Base-by-base conservation (phyloP, 2,888 invertebrate genomes). In the Morpho helenor region DNA sequence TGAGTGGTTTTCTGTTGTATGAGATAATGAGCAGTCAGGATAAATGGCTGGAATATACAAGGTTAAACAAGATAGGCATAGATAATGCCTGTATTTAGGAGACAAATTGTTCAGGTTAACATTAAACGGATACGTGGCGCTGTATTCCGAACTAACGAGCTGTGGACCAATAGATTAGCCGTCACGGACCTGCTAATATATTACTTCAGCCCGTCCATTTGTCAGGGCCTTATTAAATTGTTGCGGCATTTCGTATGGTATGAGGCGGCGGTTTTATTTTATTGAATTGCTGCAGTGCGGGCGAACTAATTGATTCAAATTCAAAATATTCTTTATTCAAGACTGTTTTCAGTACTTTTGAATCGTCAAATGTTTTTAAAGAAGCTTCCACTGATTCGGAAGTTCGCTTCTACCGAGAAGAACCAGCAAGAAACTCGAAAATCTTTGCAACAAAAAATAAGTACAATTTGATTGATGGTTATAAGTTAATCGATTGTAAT, bases 61-160 rank as follows among this genome's bases (percentile, higher is more conserved):
- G 31, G 31, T 31, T 31, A 31, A 31, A 31, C 31, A 31, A 31
- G 31, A 49, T 51, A 48, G 7, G 10, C 3, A 10, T 41, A 48
- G 47, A 23, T 47, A 54, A 48, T 54, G n/a, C n/a, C 42, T 9
- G 48, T 49, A 55, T 55, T 55, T 49, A 44, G 49, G 8, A 55
- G 44, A 55, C 49, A 55, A 55, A 55, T 49, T 42, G 44, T 39
- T 7, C 55, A 49, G 43, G 49, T 57, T 47, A 47, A 7, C 42
- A 22, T 49, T 51, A 52, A 57, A 57, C 56, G 57, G 57, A 59
- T 60, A 57, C 54, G 49, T 44, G 54, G 57, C 56, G 60, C 57
- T 62, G 62, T 60, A 57, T 60, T 45, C 62, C 49, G 39, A 51
- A 48, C 62, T 64, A 65, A 64, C 59, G 61, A 64, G 58, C 64